phyloP scores from a whole-genome alignment of 2,113 vertebrate species.

The Phylloscopus whistleri region DNA sequence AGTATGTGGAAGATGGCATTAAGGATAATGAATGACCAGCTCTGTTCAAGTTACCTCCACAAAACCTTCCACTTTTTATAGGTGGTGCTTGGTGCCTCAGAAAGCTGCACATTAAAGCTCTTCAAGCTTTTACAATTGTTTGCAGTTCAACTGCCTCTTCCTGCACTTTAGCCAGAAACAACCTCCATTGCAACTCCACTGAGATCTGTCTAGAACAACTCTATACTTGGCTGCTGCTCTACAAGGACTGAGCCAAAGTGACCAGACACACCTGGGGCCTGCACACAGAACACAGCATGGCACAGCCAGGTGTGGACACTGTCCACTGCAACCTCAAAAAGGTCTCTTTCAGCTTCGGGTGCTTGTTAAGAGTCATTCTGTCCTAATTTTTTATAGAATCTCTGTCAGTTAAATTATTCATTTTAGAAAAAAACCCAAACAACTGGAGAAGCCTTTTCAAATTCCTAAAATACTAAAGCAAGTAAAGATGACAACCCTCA shows the following conservation, averaged over 20 bases:
- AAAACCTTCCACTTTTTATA: not conserved
- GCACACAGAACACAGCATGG: not conserved
- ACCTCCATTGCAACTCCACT: not conserved
- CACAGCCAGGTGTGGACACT: not conserved
- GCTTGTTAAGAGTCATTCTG: not conserved
- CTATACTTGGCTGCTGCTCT: not conserved
- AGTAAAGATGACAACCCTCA: not conserved
- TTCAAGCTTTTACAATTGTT: not conserved
- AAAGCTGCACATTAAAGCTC: not conserved
- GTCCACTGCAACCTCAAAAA: not conserved
- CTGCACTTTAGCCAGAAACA: not conserved
- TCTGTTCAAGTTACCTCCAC: not conserved
- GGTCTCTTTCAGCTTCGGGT: not conserved
- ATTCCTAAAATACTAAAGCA: constrained; percentile 2
- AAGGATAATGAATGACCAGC: not conserved
- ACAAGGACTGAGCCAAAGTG: not conserved
- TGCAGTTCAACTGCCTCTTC: not conserved
- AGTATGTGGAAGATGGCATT: not conserved
- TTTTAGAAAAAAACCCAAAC: not conserved
- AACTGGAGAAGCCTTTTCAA: not conserved
- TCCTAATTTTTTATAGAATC: not conserved
- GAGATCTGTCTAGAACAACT: not conserved
- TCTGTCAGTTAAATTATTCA: not conserved
- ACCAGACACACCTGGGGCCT: not conserved
- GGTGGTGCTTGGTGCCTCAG: not conserved